Base-by-base conservation (phyloP, 2,113 vertebrate species). In the Cottus gobio region DNA sequence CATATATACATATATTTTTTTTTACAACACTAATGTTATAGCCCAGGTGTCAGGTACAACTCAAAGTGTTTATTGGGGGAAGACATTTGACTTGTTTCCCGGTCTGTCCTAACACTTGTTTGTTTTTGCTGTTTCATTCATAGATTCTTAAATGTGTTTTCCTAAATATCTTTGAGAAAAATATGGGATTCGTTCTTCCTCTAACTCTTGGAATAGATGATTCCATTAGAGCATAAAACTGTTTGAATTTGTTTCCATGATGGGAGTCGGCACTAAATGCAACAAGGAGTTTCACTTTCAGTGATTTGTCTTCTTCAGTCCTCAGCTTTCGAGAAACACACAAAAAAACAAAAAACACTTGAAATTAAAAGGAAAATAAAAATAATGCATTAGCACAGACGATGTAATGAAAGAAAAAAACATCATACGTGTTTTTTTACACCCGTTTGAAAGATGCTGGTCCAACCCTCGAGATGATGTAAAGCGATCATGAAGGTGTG, bases 191-290 rank as follows among this genome's bases (percentile, higher is more conserved):
- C n/a, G n/a, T n/a, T n/a, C n/a, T n/a, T n/a, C n/a, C n/a, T n/a
- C n/a, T n/a, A n/a, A n/a, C n/a, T n/a, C n/a, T n/a, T n/a, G 34
- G 48, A 77, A 60, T 13, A 70, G 73, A 50, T 22, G 18, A 42
- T 13, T 0, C 48, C 64, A 22, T 70, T 28, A 42, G 81, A 75
- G 65, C 61, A 7, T 50, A 15, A 66, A 36, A 36, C 46, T 79
- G 70, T 28, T 36, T 34, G 73, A 66, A 71, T 77, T 66, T 66
- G 71, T 72, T 82, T 71, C 31, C 2, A n/a, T 13, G 7, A 61
- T 12, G 30, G 56, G 65, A 71, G 46, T 73, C 24, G 1, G n/a
- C 57, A 7, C 56, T 63, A 57, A 30, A 83, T 16, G 68, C 52
- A 30, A 58, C 60, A 64, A 34, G 64, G 66, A 77, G 77, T 60